Base-by-base conservation (phyloP, 1,140 invertebrate genomes). In the Drosophila eugracilis region DNA sequence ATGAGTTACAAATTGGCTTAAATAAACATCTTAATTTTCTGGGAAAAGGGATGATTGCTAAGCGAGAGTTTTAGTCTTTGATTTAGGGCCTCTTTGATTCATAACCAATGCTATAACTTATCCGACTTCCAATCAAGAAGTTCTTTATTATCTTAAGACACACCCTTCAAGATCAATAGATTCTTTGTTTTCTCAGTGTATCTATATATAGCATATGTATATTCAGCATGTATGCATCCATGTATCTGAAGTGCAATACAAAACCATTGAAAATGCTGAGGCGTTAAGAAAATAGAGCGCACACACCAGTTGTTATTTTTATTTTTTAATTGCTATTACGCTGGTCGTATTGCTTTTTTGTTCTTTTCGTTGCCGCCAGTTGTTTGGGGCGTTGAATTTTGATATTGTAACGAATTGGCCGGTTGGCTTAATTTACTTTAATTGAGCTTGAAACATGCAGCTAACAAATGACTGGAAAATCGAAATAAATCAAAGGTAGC, bases 251-350 rank as follows among this genome's bases (percentile, higher is more conserved):
- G 69, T 65, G 78, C 78, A 83, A 42, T 78, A 63, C 74, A 84
- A 69, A 69, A 67, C 83, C 75, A 83, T 70, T 74, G 54, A 78
- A 85, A 88, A 86, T 75, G 83, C 83, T 88, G 84, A 88, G 83
- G 75, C 83, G 84, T 88, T 88, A 78, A 83, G 65, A 88, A 89
- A 86, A 85, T 85, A 88, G 83, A 86, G 83, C 81, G 71, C 80
- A 55, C 72, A 81, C 83, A 69, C n/a, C 65, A 81, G 74, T 71
- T 86, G 77, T 88, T 85, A 86, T 85, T 86, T 85, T 81, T 88
- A 62, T 80, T 84, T 76, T 86, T 75, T 86, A 85, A 85, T 85
- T 85, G 77, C 75, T 86, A 85, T 85, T 85, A 85, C 77, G 47
- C 71, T 72, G 71, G 42, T 74, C 48, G 47, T 34, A 60, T 72